Evolutionary conservation across 2,113 vertebrate species (phyloP), one percentile per base, ranked within the genome.

Genomic region (Thymallus thymallus): DNA sequence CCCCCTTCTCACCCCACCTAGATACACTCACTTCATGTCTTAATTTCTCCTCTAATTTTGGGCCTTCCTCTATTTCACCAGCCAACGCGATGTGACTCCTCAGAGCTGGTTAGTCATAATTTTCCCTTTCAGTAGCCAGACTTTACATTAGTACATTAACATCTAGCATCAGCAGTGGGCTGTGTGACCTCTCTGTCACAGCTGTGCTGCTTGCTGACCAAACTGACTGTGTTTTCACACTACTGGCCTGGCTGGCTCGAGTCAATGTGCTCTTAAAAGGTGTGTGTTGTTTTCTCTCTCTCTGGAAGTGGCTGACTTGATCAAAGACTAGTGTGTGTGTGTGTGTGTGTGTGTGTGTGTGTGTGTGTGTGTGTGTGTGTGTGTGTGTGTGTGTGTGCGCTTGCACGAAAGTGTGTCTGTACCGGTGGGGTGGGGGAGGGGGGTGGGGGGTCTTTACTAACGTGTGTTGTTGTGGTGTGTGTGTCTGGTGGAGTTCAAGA

Each of bases 191-290:
- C 6, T 23, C 6, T 51, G 48, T 71, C 60, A 76, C 60, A 68
- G 24, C 45, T 20, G 26, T 65, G 48, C 48, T 16, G 48, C 48
- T 18, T 51, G 14, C 48, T 69, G 73, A 69, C 66, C 66, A 23
- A 75, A 68, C 48, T 29, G 29, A 76, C 82, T 62, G 68, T 69
- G 69, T 78, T 80, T 84, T 79, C 80, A 74, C 48, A 72, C 68
- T 48, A 16, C 76, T 70, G 70, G 76, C 70, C 48, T 70, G 72
- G 71, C 76, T 72, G 72, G 71, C 77, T 72, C 61, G 78, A 81
- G 81, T 76, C 77, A 80, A 55, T 74, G 35, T 76, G 48, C 48
- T 51, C 16, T 76, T 80, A 24, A 16, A 56, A 71, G 75, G 56
- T 73, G 51, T 62, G 69, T 46, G 72, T n/a, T 69, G 71, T 72